Conservation (phyloP, 2,888 invertebrate genomes). For the Meghimatium bilineatum region DNA sequence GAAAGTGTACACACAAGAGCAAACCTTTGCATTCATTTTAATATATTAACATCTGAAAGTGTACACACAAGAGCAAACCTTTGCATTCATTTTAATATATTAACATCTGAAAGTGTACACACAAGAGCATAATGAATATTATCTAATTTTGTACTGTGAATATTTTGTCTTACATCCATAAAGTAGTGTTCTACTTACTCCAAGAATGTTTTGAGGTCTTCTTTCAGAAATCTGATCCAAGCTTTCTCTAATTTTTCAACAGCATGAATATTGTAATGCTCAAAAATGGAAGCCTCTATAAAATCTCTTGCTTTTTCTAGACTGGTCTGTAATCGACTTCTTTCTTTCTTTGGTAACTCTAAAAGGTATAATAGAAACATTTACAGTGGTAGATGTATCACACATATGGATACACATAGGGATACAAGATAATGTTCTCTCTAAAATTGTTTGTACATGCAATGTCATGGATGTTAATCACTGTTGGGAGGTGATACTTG, state of each 20-base stretch:
- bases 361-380: slow-evolving; percentile 32
- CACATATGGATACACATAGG: background rate
- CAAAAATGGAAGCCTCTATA: slow-evolving; percentile 71
- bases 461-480: too few species aligned
- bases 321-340: slow-evolving; percentile 61
- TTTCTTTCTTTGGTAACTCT: slow-evolving; percentile 64
- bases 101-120: too few species aligned
- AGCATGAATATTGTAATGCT: slow-evolving; percentile 66
- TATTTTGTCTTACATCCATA: background rate
- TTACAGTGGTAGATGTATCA: background rate
- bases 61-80: too few species aligned
- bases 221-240: slow-evolving; percentile 75
- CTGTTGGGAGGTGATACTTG: too few species aligned
- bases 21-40: too few species aligned
- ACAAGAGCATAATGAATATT: background rate
- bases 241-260: slow-evolving; percentile 68
- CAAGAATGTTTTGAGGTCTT: slow-evolving; percentile 75
- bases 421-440: too few species aligned
- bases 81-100: too few species aligned
- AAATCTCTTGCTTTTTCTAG: slow-evolving; percentile 71
- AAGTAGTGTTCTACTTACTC: slow-evolving; percentile 67
- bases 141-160: background rate
- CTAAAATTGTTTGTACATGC: too few species aligned
- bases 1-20: too few species aligned
- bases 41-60: too few species aligned